These are phyloP conservation scores for Euphydryas editha DNA, from an alignment of 2,888 invertebrate genomes.

Conservation along the genomic window DNA sequence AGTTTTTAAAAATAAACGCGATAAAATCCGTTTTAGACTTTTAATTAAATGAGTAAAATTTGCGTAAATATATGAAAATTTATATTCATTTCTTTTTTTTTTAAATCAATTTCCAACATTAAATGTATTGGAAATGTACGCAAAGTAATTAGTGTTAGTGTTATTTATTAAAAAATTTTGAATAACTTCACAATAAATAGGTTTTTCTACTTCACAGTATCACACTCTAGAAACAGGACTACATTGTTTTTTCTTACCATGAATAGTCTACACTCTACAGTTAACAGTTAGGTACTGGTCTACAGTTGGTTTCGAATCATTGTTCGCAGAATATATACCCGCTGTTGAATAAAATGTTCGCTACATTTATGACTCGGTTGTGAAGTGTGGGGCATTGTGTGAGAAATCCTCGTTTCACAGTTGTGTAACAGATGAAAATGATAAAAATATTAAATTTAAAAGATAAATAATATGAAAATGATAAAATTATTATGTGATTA, in stretches of 20 bases:
- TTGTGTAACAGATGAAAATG: neutral
- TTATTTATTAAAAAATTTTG: neutral
- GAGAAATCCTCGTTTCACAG: neutral
- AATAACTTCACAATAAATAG: neutral
- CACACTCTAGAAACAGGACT: conserved; percentile 20
- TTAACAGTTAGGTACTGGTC: conserved; percentile 31
- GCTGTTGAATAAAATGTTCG: conserved; percentile 23
- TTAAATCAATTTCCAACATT: too few species aligned
- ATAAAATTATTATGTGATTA: too few species aligned
- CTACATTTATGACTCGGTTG: conserved; percentile 17
- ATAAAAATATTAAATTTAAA: neutral
- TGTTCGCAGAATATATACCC: conserved; percentile 27
- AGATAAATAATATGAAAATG: too few species aligned
- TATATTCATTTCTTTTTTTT: too few species aligned
- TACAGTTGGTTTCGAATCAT: conserved; percentile 23
- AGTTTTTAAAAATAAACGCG: too few species aligned
- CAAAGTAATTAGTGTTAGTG: neutral
- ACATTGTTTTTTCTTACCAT: conserved; percentile 24
- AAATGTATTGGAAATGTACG: too few species aligned
- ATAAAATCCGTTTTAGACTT: too few species aligned
- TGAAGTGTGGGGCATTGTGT: conserved; percentile 8
- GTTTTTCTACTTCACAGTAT: conserved; percentile 16
- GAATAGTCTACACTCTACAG: conserved; percentile 36
- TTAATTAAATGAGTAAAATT: too few species aligned
- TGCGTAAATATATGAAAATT: too few species aligned